These are phyloP conservation scores for Puffinus mauretanicus DNA, from an alignment of 2,113 vertebrate genomes.

Conservation along the genomic window DNA sequence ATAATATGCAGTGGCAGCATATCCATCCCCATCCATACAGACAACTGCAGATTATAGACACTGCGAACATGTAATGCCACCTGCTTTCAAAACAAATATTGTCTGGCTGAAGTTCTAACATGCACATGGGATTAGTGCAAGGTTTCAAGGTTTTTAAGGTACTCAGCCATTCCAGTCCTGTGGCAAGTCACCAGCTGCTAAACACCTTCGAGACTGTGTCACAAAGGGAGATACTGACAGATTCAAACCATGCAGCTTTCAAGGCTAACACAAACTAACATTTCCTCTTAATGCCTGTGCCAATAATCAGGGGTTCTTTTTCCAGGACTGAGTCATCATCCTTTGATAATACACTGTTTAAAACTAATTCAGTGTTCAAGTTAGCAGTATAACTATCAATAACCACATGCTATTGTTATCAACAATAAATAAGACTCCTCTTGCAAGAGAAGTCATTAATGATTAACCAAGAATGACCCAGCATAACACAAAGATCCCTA, in stretches of 20 bases:
- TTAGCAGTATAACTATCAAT: neutral
- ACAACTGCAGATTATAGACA: neutral
- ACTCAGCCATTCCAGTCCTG: neutral
- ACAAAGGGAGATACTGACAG: neutral
- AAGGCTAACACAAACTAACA: neutral
- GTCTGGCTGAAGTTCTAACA: neutral
- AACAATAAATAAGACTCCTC: neutral
- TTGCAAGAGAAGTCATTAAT: neutral
- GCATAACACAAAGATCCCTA: neutral
- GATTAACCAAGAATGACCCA: neutral
- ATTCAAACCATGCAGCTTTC: neutral
- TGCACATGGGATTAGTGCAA: neutral
- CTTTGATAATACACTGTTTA: neutral
- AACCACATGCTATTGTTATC: neutral
- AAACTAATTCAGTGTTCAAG: neutral
- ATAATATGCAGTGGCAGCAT: neutral
- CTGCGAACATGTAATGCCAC: neutral
- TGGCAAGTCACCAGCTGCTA: neutral
- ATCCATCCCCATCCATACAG: neutral
- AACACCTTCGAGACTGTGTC: neutral
- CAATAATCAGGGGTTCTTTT: neutral
- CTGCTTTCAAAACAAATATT: neutral
- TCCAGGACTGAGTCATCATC: neutral
- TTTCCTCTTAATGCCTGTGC: neutral
- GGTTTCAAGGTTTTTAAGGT: neutral